These are phyloP conservation scores for Nephotettix cincticeps DNA, from an alignment of 1,140 invertebrate genomes.

Conservation along the genomic window DNA sequence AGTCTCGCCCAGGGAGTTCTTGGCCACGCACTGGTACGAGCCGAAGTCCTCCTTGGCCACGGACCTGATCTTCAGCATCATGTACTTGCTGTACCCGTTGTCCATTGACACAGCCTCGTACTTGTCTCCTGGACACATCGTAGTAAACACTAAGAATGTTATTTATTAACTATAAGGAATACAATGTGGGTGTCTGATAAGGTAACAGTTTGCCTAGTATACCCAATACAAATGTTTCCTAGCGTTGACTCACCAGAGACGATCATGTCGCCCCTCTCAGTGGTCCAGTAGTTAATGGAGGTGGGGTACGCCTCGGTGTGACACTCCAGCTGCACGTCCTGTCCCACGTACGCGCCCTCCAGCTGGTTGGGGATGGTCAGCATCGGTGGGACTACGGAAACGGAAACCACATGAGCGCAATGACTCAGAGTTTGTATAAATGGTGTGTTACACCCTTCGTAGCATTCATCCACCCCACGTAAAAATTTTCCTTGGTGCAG, in stretches of 20 bases:
- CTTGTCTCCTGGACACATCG: slow-evolving; percentile 54
- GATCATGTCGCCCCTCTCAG: slow-evolving; percentile 82
- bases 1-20: slow-evolving; percentile 90
- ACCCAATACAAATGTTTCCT: no score
- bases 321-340: slow-evolving; percentile 80
- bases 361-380: slow-evolving; percentile 82
- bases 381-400: slow-evolving; percentile 77
- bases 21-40: slow-evolving; percentile 84
- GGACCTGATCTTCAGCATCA: slow-evolving; percentile 81
- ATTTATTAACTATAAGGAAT: no score
- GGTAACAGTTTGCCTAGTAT: no score
- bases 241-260: slow-evolving; percentile 75
- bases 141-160: no score
- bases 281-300: slow-evolving; percentile 88
- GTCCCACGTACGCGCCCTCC: slow-evolving; percentile 77
- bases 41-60: slow-evolving; percentile 76
- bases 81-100: slow-evolving; percentile 81
- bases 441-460: no score
- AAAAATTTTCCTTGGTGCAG: no score
- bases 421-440: no score
- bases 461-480: no score
- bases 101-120: slow-evolving; percentile 75
- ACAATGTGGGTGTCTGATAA: no score
- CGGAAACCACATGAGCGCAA: no score
- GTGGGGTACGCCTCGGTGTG: slow-evolving; percentile 86